These are phyloP conservation scores for Centropyge bicolor DNA, from an alignment of 2,797 vertebrate genomes.

Conservation along the genomic window DNA sequence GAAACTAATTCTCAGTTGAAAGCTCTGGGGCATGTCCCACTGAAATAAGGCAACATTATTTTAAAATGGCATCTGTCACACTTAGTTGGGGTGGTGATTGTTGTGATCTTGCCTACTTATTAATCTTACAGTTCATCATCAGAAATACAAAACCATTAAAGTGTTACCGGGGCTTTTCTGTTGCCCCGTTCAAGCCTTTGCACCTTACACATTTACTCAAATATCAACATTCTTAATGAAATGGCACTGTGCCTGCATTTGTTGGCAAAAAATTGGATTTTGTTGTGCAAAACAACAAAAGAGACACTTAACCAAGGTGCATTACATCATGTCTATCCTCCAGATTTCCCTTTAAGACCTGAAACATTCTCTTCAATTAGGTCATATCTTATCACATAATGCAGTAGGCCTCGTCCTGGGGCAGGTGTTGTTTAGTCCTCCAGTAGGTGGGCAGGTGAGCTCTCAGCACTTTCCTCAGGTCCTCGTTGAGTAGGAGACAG, in stretches of 20 bases:
- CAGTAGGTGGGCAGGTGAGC: constrained; percentile 90
- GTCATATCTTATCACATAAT: constrained; percentile 85
- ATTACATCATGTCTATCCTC: constrained; percentile 48
- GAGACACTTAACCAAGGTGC: constrained; percentile 73
- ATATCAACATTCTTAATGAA: constrained; percentile 74
- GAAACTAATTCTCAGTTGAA: constrained; percentile 64
- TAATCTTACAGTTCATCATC: constrained; percentile 67
- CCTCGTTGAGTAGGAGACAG: constrained; percentile 92
- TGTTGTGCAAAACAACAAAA: constrained; percentile 80
- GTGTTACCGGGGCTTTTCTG: constrained; percentile 39
- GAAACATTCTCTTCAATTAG: constrained; percentile 63
- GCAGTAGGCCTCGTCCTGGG: constrained; percentile 92
- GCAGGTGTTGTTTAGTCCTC: constrained; percentile 91
- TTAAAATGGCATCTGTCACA: constrained; percentile 83
- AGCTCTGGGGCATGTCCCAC: constrained; percentile 76
- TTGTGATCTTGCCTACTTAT: constrained; percentile 68
- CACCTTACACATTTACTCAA: constrained; percentile 56
- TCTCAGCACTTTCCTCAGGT: constrained; percentile 92
- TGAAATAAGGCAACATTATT: constrained; percentile 84
- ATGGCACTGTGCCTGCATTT: constrained; percentile 69
- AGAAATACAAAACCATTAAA: constrained; percentile 60
- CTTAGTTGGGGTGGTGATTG: constrained; percentile 70
- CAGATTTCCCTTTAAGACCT: constrained; percentile 46
- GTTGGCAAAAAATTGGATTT: constrained; percentile 66
- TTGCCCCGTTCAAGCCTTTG: constrained; percentile 48